Evolutionary conservation across 2,888 invertebrate species (phyloP).

Genomic region (Lasioglossum zephyrum): DNA sequence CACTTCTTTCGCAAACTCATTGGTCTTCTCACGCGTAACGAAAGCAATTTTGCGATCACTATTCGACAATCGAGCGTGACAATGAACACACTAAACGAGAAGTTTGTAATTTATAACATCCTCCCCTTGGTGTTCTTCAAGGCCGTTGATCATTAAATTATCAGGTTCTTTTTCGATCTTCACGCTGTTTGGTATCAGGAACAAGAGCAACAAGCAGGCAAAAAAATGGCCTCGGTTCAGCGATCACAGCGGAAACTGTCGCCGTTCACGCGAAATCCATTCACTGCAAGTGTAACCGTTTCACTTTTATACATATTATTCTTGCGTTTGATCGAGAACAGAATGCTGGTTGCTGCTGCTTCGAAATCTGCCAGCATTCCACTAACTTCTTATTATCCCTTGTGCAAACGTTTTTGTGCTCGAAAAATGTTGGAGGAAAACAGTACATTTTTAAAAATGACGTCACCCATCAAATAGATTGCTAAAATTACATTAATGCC

Average conservation of each 20-base stretch:
- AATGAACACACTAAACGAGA: conserved; percentile 19
- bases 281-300: conserved; percentile 60
- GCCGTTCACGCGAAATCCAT: conserved; percentile 57
- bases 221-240: conserved; percentile 56
- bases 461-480: no score
- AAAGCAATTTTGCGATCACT: conserved; percentile 1
- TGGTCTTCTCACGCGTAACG: background rate
- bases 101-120: conserved; percentile 31
- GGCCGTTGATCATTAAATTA: conserved; percentile 24
- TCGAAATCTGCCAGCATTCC: background rate
- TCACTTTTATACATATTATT: conserved; percentile 55
- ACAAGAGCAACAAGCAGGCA: conserved; percentile 46
- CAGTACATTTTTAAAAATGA: background rate
- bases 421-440: background rate
- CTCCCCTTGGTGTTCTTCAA: conserved; percentile 17
- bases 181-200: conserved; percentile 36
- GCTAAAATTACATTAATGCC: no score
- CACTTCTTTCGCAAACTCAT: background rate
- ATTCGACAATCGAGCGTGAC: background rate
- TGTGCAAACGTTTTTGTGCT: background rate
- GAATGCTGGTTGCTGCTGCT: background rate
- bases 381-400: background rate
- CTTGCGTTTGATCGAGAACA: conserved; percentile 8
- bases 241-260: conserved; percentile 61
- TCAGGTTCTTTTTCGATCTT: conserved; percentile 21